Base-by-base conservation (phyloP, 2,888 invertebrate species). In the Hyppa rectilinea region DNA sequence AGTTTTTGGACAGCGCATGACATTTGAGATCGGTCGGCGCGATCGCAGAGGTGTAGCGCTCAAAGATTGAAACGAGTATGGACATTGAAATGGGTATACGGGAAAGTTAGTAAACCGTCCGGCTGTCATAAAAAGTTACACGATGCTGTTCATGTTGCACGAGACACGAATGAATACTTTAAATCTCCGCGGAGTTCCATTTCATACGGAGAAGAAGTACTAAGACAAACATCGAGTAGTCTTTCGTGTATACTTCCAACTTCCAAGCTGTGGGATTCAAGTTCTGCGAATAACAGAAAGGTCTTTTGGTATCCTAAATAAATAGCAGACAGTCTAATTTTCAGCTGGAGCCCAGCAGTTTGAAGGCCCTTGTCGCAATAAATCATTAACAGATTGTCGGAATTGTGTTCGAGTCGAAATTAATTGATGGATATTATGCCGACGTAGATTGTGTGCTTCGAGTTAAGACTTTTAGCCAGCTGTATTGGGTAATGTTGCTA, bases 1-100 rank as follows among this genome's bases (percentile, higher is more conserved):
- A 85, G 86, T 88, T 90, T 90, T 89, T 87, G 86, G 90, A 89
- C 87, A 86, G 88, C 85, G 88, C 85, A 87, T 82, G 85, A 87
- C 87, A 80, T 86, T 85, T 86, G 87, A 85, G 87, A 83, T 82
- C 84, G 87, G 85, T 82, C 75, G 72, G 64, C 76, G 79, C 74
- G 86, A 81, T 84, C 83, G 75, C 75, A 76, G 59, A 68, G 73
- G 59, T 79, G 71, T 82, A 65, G 70, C 77, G 66, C 60, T 74
- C 70, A 75, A 78, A 83, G 77, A 85, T 75, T 71, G 78, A 80
- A 87, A 83, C 70, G 67, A 84, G 75, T 76, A 83, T 87, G 69
- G 85, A 87, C 86, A 79, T 83, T 85, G 87, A 85, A 87, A 83
- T 80, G 86, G 84, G 83, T 86, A 77, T 68, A 77, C 71, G 62